Evolutionary conservation across 2,113 vertebrate genomes (phyloP), one percentile per base, ranked within the genome.

Genomic region (Turdus rufiventris): DNA sequence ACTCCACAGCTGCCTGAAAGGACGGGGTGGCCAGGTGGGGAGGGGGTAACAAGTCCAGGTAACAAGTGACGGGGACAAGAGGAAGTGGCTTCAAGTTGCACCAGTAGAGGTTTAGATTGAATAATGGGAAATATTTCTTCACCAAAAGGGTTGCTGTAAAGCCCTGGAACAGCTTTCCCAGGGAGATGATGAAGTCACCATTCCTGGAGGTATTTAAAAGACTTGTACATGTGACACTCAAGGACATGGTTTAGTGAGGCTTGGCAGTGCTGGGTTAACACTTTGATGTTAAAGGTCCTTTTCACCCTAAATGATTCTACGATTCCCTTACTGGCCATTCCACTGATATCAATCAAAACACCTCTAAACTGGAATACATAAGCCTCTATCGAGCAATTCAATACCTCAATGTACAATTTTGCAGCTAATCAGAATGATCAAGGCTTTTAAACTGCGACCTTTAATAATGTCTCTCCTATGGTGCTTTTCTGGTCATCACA

Each of bases 261-360:
- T 42, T 74, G 31, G 29, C 26, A 70, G n/a, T 33, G 43, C 29
- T 36, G n/a, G 43, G 26, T 42, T 75, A 42, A 57, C 0, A 0
- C 7, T 8, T 71, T 29, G n/a, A 72, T 42, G 48, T 57, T 33
- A 73, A 73, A 29, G 13, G 16, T 57, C 23, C 38, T 91, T 91
- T 63, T 26, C n/a, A 91, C 28, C 13, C 43, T 26, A 67, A 67
- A 56, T 10, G 6, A 67, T 34, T 40, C 42, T 40, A 21, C 25
- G 18, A 78, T 43, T 77, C 82, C 58, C 60, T 89, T 94, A 92
- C 60, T 94, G 92, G 51, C 62, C 84, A 78, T 58, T 96, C 25
- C 40, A 71, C 62, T 70, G 72, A 82, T 67, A 31, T 54, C 91
- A 94, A 93, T 58, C 57, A 91, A 85, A 96, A 92, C 71, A 63